phyloP scores from a whole-genome alignment of 2,113 vertebrate species.

The Cervus canadensis region DNA sequence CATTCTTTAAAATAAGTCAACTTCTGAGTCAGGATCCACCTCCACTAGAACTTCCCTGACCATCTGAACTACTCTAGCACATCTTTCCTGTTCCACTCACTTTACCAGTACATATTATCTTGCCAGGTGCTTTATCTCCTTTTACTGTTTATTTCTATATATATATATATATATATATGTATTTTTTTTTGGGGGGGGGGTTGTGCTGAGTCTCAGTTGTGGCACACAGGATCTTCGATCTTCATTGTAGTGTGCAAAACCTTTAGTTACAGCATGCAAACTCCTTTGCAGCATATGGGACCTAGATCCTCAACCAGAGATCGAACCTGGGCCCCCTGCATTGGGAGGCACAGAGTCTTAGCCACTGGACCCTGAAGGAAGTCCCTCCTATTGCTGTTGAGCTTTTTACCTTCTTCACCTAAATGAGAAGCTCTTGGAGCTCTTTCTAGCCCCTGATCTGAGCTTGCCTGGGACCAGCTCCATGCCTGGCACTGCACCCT shows the following conservation, averaged over 20 bases:
- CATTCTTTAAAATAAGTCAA: neutral
- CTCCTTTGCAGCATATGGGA: neutral
- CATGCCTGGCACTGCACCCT: neutral
- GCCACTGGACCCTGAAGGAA: neutral
- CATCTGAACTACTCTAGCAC: neutral
- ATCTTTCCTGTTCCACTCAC: neutral
- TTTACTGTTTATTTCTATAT: neutral
- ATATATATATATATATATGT: neutral
- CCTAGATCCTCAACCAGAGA: neutral
- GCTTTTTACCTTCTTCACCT: neutral
- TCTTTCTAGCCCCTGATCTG: neutral
- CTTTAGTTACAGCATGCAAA: neutral
- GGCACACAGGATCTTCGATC: neutral
- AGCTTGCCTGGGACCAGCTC: neutral
- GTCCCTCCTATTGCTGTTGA: neutral
- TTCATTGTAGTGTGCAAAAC: neutral
- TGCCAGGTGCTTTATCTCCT: neutral
- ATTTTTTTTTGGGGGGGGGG: neutral
- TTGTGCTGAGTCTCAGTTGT: neutral
- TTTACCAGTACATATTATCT: neutral
- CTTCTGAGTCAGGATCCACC: neutral
- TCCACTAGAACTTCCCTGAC: neutral
- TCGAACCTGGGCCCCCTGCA: neutral
- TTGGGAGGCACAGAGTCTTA: neutral
- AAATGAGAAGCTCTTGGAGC: neutral